These are phyloP conservation scores for Mayetiola destructor DNA, from an alignment of 2,888 invertebrate species.

Conservation along the genomic window DNA sequence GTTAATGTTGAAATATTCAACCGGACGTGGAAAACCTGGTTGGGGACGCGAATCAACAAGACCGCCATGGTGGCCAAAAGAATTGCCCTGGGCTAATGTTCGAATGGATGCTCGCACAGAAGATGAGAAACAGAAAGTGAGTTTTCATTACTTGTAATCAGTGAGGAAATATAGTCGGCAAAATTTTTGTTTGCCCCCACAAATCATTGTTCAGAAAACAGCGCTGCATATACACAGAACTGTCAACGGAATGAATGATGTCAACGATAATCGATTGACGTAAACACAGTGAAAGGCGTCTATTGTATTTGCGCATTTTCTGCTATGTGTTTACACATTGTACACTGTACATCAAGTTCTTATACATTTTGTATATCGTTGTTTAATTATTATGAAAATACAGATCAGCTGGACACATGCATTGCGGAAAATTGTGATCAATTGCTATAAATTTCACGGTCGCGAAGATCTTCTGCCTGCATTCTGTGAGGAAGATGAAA, in stretches of 20 bases:
- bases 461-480: constrained; percentile 89
- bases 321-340: too few species aligned
- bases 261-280: too few species aligned
- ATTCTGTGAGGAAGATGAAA: constrained; percentile 83
- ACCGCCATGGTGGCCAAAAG: constrained; percentile 97
- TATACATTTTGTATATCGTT: background rate
- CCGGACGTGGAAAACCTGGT: constrained; percentile 86
- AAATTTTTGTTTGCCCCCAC: too few species aligned
- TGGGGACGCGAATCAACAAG: constrained; percentile 94
- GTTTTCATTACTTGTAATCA: background rate
- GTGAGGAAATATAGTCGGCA: background rate
- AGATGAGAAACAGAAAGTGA: constrained; percentile 92
- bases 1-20: constrained; percentile 94
- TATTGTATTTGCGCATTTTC: too few species aligned
- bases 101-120: constrained; percentile 92
- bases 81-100: constrained; percentile 96
- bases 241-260: too few species aligned
- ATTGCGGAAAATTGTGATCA: constrained; percentile 87
- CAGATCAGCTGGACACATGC: constrained; percentile 98
- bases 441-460: constrained; percentile 96
- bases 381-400: constrained; percentile 19
- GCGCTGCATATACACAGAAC: background rate
- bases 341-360: too few species aligned
- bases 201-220: too few species aligned
- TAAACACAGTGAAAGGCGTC: too few species aligned